Evolutionary conservation across 2,888 invertebrate genomes (phyloP).

Genomic region (Andrena fulva): DNA sequence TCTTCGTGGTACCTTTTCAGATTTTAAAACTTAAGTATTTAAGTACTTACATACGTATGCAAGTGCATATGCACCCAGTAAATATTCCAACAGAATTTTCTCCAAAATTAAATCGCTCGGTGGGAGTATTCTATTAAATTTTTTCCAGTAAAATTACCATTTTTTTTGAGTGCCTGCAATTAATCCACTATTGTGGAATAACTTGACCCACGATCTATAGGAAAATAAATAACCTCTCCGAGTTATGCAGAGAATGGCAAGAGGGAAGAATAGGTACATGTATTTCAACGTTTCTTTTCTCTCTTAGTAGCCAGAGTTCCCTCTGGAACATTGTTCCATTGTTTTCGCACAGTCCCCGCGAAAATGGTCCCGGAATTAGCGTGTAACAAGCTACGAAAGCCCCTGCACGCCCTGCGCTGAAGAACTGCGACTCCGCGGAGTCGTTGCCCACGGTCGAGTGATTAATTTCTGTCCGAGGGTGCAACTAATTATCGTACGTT

Average conservation of each 20-base stretch:
- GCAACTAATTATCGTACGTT: constrained; percentile 69
- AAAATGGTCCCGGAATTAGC: constrained; percentile 54
- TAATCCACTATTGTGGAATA: background rate
- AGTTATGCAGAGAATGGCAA: background rate
- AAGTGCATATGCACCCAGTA: too few relatives aligned
- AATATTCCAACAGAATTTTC: too few relatives aligned
- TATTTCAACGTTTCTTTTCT: constrained; percentile 3
- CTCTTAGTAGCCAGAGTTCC: background rate
- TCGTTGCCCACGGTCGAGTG: constrained; percentile 61
- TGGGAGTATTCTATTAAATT: too few relatives aligned
- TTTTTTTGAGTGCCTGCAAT: too few relatives aligned
- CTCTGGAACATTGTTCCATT: constrained; percentile 16
- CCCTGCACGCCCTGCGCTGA: constrained; percentile 36
- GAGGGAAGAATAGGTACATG: background rate
- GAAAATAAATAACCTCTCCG: background rate
- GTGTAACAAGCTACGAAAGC: constrained; percentile 52
- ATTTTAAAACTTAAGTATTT: too few relatives aligned
- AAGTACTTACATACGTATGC: too few relatives aligned
- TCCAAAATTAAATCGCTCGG: too few relatives aligned
- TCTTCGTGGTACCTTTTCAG: too few relatives aligned
- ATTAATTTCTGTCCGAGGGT: constrained; percentile 65
- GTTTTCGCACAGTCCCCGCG: constrained; percentile 40
- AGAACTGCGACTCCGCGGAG: constrained; percentile 59
- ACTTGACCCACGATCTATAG: background rate
- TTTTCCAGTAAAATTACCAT: too few relatives aligned